Evolutionary conservation across 2,797 vertebrate genomes (phyloP).

Genomic region (Syndactyla subalaris): DNA sequence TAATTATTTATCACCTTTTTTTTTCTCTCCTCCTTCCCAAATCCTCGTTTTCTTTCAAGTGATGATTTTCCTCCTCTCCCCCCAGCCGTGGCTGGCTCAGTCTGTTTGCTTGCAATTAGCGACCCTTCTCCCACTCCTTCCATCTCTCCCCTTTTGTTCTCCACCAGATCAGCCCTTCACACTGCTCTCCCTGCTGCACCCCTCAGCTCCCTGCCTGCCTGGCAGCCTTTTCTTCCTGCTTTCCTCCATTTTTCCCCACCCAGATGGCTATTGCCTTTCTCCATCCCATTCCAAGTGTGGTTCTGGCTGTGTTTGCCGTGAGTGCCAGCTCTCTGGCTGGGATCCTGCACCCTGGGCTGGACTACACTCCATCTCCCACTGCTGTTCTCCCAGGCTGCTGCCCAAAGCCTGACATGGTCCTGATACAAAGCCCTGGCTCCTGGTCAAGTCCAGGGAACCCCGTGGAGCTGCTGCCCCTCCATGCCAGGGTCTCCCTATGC

Average conservation of each 20-base stretch:
- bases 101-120: neutral
- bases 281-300: neutral
- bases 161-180: neutral
- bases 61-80: neutral
- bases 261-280: rapidly evolving
- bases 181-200: neutral
- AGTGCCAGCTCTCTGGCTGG: neutral
- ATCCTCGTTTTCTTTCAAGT: conserved; percentile 37
- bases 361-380: neutral
- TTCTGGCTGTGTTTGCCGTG: neutral
- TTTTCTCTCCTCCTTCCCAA: neutral
- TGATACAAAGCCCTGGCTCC: neutral
- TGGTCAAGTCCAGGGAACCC: neutral
- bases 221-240: neutral
- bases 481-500: neutral
- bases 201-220: neutral
- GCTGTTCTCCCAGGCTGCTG: neutral
- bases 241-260: neutral
- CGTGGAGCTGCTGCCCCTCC: neutral
- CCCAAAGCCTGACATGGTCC: neutral
- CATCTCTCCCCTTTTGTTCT: conserved; percentile 40
- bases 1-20: conserved; percentile 49
- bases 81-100: neutral
- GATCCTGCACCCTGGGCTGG: neutral
- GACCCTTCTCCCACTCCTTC: neutral